phyloP scores from a whole-genome alignment of 1,140 invertebrate genomes.

The Drosophila triauraria region DNA sequence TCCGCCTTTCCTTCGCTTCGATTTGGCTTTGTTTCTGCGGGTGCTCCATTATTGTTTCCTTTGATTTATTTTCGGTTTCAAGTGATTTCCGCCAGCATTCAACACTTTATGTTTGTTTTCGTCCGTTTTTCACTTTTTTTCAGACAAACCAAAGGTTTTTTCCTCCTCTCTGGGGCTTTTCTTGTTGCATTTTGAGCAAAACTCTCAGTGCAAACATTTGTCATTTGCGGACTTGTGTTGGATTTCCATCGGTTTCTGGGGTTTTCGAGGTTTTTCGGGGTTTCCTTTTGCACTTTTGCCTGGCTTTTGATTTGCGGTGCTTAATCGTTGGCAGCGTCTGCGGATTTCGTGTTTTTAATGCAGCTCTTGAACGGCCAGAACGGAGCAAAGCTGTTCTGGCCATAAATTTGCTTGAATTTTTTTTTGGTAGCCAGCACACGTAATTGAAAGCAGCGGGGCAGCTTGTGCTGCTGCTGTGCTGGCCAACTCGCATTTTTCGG shows the following conservation, averaged over 20 bases:
- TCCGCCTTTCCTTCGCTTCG: slow-evolving; percentile 56
- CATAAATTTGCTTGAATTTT: slow-evolving; percentile 66
- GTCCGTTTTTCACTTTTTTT: slow-evolving; percentile 32
- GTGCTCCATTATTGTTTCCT: slow-evolving; percentile 73
- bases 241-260: slow-evolving; percentile 47
- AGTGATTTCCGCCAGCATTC: slow-evolving; percentile 80
- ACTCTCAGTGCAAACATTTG: slow-evolving; percentile 69
- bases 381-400: slow-evolving; percentile 35
- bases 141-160: neutral
- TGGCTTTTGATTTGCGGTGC: slow-evolving; percentile 73
- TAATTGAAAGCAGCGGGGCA: slow-evolving; percentile 79
- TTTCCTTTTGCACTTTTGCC: slow-evolving; percentile 42
- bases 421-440: slow-evolving; percentile 43
- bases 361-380: slow-evolving; percentile 47
- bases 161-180: slow-evolving; percentile 24
- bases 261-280: slow-evolving; percentile 32
- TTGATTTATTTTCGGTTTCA: slow-evolving; percentile 82
- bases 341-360: slow-evolving; percentile 56
- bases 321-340: slow-evolving; percentile 78
- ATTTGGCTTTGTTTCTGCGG: slow-evolving; percentile 49
- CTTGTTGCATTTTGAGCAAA: slow-evolving; percentile 39
- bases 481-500: slow-evolving; percentile 38
- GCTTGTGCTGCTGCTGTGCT: slow-evolving; percentile 25
- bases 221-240: slow-evolving; percentile 67
- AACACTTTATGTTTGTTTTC: slow-evolving; percentile 74